Evolutionary conservation across 2,888 invertebrate species (phyloP), one percentile per base, ranked within the genome.

Genomic region (Choreutis nemorana): DNA sequence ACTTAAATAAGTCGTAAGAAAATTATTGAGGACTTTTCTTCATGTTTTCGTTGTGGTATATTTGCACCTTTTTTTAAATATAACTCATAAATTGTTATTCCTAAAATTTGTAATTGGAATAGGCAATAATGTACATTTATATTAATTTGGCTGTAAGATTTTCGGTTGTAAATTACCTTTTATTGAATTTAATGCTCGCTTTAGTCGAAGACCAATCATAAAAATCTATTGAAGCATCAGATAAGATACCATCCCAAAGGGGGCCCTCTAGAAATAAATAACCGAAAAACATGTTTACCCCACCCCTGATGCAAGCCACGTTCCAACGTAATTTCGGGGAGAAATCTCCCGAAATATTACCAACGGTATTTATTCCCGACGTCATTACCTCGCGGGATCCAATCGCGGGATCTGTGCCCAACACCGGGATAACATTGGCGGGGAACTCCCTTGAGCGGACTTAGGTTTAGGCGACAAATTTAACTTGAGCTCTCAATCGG

Each of bases 341-440:
- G 58, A 60, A 61, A 64, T 62, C 59, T 56, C 51, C 48, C 47
- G 48, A 26, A 46, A 54, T 57, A 60, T 56, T 59, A 58, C 53
- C 55, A 41, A 24, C 40, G 56, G 62, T 64, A 66, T 67, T 67
- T 65, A 68, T 70, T 56, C 61, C 57, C 54, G 51, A 49, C 53
- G 55, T 67, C 62, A 68, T 68, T 66, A 66, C 51, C 42, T 47
- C 43, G 47, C 46, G 45, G 46, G 55, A 65, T 62, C 67, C 65
- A 66, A 68, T 66, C 58, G 57, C 43, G 48, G 46, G 38, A 39
- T 40, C 43, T 45, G 42, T 41, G 45, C 48, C 48, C 49, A 44
- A 42, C 39, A 47, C 39, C 41, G 37, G 45, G 52, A 55, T 52
- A 55, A 50, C 59, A 64, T 67, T 62, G 68, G 66, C 50, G 48